These are phyloP conservation scores for Chrysaora quinquecirrha DNA, from an alignment of 30 jellyfish, hydroid and myxozoan genomes.

Conservation along the genomic window DNA sequence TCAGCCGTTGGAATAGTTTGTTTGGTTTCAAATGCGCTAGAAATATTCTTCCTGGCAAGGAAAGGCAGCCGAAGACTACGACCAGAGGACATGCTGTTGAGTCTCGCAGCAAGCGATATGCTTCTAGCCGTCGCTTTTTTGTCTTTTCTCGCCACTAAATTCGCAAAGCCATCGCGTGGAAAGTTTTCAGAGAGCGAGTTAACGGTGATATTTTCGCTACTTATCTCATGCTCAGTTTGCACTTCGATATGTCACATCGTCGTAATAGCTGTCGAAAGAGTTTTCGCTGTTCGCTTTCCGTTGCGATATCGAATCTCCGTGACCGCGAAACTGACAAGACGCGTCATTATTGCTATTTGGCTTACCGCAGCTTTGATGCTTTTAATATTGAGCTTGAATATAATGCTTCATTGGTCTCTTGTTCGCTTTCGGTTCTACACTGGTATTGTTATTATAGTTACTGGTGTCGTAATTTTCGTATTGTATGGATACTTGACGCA, in stretches of 20 bases:
- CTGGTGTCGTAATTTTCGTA: neutral
- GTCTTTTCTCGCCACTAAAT: neutral
- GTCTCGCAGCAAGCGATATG: neutral
- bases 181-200: neutral
- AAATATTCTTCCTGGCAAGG: neutral
- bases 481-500: neutral
- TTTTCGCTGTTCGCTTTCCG: neutral
- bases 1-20: no score
- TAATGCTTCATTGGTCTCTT: neutral
- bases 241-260: neutral
- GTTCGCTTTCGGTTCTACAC: neutral
- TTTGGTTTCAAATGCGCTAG: neutral
- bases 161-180: neutral
- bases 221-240: neutral
- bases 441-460: neutral
- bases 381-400: neutral
- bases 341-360: neutral
- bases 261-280: neutral
- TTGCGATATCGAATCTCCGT: neutral
- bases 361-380: neutral
- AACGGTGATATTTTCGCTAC: neutral
- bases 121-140: neutral
- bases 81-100: neutral
- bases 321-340: neutral
- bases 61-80: neutral